These are phyloP conservation scores for Hymenochirus boettgeri DNA, from an alignment of 2,113 vertebrate species.

Conservation along the genomic window DNA sequence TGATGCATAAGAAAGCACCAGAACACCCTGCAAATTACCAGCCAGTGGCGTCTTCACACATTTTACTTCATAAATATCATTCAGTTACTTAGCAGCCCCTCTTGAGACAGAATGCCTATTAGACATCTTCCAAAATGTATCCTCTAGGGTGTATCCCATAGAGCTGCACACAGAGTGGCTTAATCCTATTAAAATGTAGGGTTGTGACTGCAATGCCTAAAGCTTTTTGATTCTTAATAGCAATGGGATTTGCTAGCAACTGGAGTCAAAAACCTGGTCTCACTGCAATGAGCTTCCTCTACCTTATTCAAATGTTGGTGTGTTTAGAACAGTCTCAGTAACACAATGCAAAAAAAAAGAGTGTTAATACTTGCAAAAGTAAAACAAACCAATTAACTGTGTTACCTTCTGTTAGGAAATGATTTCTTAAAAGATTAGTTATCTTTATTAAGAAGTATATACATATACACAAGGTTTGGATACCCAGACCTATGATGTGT, in stretches of 20 bases:
- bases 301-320: no score
- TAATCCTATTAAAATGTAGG: slow-evolving; percentile 47
- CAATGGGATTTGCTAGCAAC: slow-evolving; percentile 42
- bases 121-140: slow-evolving; percentile 23
- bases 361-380: no score
- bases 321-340: no score
- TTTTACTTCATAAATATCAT: neutral
- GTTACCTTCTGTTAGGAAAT: no score
- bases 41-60: neutral
- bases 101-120: slow-evolving; percentile 7
- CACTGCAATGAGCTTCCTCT: no score
- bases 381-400: no score
- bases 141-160: slow-evolving; percentile 34
- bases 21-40: neutral
- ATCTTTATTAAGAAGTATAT: no score
- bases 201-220: slow-evolving; percentile 42
- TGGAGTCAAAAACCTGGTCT: slow-evolving; percentile 10
- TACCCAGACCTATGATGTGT: no score
- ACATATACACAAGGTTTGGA: no score
- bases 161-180: slow-evolving; percentile 33
- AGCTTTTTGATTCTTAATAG: slow-evolving; percentile 4
- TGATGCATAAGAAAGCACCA: neutral
- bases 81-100: slow-evolving; percentile 11
- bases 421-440: no score
- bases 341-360: no score